Evolutionary conservation across 2,113 vertebrate species (phyloP).

Genomic region (Coptodon rendalli): DNA sequence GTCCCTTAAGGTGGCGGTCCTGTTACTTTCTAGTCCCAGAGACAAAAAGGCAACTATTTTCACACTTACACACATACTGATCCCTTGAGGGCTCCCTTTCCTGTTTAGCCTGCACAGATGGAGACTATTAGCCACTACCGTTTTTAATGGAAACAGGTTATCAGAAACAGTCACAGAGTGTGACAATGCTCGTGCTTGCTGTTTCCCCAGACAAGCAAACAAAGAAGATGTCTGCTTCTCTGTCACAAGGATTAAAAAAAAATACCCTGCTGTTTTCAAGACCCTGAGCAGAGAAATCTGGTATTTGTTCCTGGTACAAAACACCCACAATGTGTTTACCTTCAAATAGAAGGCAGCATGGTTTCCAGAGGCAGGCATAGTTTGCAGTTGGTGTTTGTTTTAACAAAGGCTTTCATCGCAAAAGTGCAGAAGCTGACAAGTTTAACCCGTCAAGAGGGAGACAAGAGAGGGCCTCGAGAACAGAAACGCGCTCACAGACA

Average conservation of each 20-base stretch:
- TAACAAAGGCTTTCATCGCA: conserved; percentile 6
- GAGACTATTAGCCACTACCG: background rate
- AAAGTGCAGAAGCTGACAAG: conserved; percentile 8
- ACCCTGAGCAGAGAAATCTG: background rate
- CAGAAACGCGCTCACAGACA: background rate
- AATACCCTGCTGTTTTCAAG: background rate
- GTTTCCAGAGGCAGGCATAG: background rate
- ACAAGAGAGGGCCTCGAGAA: background rate
- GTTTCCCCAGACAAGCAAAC: background rate
- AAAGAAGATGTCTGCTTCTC: background rate
- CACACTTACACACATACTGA: background rate
- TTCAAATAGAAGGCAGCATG: background rate
- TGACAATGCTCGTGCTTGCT: background rate
- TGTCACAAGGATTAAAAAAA: background rate
- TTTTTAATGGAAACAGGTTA: background rate
- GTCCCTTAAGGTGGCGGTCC: background rate
- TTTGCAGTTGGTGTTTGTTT: conserved; percentile 12
- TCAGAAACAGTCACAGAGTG: background rate
- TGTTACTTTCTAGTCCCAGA: background rate
- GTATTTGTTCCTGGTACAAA: background rate
- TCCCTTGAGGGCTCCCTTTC: background rate
- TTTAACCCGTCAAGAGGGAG: background rate
- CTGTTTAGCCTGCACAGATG: background rate
- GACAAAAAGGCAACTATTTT: background rate
- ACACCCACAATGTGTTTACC: conserved; percentile 22